phyloP scores from a whole-genome alignment of 2,113 vertebrate genomes.

The Petrocephalus microphthalmus region DNA sequence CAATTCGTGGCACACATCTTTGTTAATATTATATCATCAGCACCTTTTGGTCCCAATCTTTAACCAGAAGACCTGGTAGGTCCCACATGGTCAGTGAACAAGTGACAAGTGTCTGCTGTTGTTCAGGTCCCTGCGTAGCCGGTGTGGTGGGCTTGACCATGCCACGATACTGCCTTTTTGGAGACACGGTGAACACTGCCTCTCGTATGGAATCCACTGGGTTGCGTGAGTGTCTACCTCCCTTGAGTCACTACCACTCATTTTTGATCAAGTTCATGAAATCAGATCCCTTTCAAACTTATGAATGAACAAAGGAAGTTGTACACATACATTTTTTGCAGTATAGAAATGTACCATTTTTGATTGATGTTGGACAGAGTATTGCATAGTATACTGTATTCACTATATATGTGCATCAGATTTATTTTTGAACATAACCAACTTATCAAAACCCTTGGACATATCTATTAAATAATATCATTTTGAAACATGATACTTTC shows the following conservation, averaged over 20 bases:
- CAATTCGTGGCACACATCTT: background rate
- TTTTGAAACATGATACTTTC: background rate
- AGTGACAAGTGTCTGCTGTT: background rate
- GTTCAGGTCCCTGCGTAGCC: slow-evolving; percentile 75
- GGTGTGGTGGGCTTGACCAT: slow-evolving; percentile 83
- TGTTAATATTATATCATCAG: background rate
- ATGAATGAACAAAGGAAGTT: background rate
- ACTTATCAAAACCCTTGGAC: background rate
- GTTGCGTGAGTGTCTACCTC: slow-evolving; percentile 64
- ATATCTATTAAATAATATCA: background rate
- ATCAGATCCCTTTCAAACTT: background rate
- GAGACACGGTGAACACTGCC: slow-evolving; percentile 86
- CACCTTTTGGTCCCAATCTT: background rate
- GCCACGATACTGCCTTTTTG: slow-evolving; percentile 91
- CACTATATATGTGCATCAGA: background rate
- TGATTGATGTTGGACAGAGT: background rate
- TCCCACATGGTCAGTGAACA: background rate
- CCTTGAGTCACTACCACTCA: background rate
- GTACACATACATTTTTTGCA: background rate
- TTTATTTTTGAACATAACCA: background rate
- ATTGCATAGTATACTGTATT: background rate
- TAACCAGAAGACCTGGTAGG: background rate
- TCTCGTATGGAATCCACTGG: slow-evolving; percentile 88
- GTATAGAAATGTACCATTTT: background rate
- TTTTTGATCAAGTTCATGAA: background rate